Percentiles rank a stretch among this genome's conserved stretches.
phyloP scores from a whole-genome alignment of 2,113 vertebrate genomes.

The Trematocara unimaculatum region DNA sequence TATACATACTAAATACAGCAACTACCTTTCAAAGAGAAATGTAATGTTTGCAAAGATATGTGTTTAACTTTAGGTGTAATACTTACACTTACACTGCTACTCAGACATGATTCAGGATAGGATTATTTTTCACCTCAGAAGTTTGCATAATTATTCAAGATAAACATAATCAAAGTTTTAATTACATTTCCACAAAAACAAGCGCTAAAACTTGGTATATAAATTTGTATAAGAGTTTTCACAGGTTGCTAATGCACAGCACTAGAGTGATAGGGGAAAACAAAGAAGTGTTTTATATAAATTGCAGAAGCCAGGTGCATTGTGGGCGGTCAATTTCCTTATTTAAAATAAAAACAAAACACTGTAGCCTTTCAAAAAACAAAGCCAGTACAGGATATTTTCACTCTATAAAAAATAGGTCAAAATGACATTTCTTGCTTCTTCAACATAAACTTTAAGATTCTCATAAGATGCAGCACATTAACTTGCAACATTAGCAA shows the following conservation, averaged over 20 bases:
- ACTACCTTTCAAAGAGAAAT: background rate
- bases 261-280: background rate
- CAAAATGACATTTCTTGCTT: background rate
- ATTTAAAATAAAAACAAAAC: background rate
- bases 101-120: background rate
- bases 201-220: background rate
- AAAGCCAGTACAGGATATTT: background rate
- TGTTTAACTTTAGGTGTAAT: background rate
- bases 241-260: background rate
- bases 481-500: slow-evolving; percentile 26
- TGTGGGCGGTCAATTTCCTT: background rate
- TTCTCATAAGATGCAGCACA: background rate
- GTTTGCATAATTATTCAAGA: background rate
- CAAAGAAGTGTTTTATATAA: background rate
- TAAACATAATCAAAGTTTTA: background rate
- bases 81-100: background rate
- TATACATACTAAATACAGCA: background rate
- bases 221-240: background rate
- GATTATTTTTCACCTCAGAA: background rate
- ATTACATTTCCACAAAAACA: background rate
- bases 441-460: background rate
- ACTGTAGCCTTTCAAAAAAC: background rate
- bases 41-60: background rate
- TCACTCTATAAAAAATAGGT: background rate
- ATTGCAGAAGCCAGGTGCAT: background rate